phyloP scores from a whole-genome alignment of 2,113 vertebrate species.

The Colinus virginianus region DNA sequence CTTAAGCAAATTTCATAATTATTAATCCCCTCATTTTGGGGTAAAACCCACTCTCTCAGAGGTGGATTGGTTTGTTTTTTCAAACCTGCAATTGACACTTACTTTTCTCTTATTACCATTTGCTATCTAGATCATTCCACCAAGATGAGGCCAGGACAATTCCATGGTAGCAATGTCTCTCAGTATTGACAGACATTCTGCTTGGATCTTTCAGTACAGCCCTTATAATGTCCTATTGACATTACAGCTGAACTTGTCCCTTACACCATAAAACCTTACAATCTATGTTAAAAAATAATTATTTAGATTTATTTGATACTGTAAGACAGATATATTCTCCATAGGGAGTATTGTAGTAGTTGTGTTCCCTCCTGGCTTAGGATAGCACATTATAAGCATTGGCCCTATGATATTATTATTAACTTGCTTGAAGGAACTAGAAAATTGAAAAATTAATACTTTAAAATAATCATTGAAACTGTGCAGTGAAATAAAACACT shows the following conservation, averaged over 20 bases:
- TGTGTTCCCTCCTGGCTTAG: neutral
- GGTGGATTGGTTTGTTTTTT: neutral
- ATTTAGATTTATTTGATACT: neutral
- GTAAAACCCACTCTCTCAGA: neutral
- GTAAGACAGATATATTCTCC: neutral
- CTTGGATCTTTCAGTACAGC: neutral
- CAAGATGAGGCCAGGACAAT: neutral
- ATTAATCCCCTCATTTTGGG: neutral
- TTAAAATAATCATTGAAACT: neutral
- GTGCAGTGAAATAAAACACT: neutral
- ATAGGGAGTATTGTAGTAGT: neutral
- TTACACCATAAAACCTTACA: neutral
- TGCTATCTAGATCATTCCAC: neutral
- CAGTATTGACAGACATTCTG: neutral
- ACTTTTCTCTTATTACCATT: neutral
- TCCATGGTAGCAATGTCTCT: neutral
- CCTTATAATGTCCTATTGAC: neutral
- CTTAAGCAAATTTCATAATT: neutral
- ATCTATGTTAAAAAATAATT: neutral
- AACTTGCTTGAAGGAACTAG: neutral
- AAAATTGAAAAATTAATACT: neutral
- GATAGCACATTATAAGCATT: neutral
- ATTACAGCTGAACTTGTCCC: neutral
- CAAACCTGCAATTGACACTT: neutral
- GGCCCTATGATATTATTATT: neutral